These are phyloP conservation scores for Nemotelus pantherinus DNA, from an alignment of 2,888 invertebrate species.

Conservation along the genomic window DNA sequence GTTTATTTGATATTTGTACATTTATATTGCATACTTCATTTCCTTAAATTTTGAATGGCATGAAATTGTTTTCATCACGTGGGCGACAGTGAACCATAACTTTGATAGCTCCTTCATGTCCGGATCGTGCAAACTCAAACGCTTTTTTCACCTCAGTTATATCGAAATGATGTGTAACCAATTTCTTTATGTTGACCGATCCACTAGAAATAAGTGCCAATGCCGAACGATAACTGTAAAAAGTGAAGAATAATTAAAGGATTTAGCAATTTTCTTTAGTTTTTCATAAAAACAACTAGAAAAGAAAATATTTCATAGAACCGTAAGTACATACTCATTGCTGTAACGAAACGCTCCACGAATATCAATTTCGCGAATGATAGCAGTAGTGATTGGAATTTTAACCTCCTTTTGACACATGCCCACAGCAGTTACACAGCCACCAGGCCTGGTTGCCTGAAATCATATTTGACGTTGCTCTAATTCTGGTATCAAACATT, in stretches of 20 bases:
- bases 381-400: slow-evolving; percentile 83
- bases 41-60: not conserved
- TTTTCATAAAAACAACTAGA: too few relatives aligned
- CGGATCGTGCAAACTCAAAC: slow-evolving; percentile 82
- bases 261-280: not conserved
- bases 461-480: slow-evolving; percentile 47
- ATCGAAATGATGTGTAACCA: slow-evolving; percentile 84
- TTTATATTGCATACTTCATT: too few relatives aligned
- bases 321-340: slow-evolving; percentile 73
- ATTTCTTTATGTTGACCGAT: slow-evolving; percentile 79
- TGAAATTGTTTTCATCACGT: slow-evolving; percentile 67
- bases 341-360: slow-evolving; percentile 92
- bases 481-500: not conserved
- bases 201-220: slow-evolving; percentile 81
- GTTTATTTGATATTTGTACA: too few relatives aligned
- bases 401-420: slow-evolving; percentile 82
- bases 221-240: slow-evolving; percentile 78
- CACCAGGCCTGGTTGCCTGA: slow-evolving; percentile 88
- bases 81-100: slow-evolving; percentile 84
- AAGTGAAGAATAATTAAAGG: not conserved
- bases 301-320: too few relatives aligned
- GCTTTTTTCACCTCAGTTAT: slow-evolving; percentile 82
- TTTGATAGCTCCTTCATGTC: slow-evolving; percentile 81
- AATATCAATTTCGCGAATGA: slow-evolving; percentile 89
- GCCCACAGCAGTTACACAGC: slow-evolving; percentile 87